Base-by-base conservation (phyloP, 2,888 invertebrate species). In the Caenorhabditis auriculariae region DNA sequence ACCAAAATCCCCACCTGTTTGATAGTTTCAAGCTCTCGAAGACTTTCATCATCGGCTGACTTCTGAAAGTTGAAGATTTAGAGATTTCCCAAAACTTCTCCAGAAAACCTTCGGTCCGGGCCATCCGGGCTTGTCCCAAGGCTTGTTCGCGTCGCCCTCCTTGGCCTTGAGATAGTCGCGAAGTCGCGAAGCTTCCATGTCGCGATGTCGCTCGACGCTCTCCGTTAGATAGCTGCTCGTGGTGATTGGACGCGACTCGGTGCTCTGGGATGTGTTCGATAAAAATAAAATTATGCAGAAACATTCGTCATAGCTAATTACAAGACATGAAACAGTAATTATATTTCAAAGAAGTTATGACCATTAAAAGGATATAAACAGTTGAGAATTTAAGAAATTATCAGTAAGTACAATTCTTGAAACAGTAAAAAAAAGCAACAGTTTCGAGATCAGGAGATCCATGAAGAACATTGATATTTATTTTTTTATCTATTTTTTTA, bases 41-140 rank as follows among this genome's bases (percentile, higher is more conserved):
- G 58, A 44, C 71, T 76, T 53, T 80, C 80, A 47, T 77, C 75
- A 47, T 71, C 66, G 15, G 63, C 57, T 15, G 57, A 44, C 49
- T 66, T 59, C 51, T 58, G 38, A 54, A 65, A 50, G 38, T n/a
- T n/a, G n/a, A n/a, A n/a, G n/a, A n/a, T n/a, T n/a, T 12, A 4
- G 45, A 45, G 28, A 45, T 6, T 9, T 9, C n/a, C n/a, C n/a
- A 44, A 15, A 9, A 35, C n/a, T n/a, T n/a, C n/a, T n/a, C n/a
- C 21, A 26, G 24, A 47, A 2, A 29, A 75, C 76, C 67, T 72
- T 77, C 26, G 70, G 75, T 60, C 76, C 77, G 6, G 80, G 78
- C 74, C 76, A 75, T 42, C 64, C 72, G 12, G 81, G 80, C 60
- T 81, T 81, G 60, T 81, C 72, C 81, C 81, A 81, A 21, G 78